phyloP scores from a whole-genome alignment of 1,140 invertebrate genomes.

The Teleogryllus occipitalis region DNA sequence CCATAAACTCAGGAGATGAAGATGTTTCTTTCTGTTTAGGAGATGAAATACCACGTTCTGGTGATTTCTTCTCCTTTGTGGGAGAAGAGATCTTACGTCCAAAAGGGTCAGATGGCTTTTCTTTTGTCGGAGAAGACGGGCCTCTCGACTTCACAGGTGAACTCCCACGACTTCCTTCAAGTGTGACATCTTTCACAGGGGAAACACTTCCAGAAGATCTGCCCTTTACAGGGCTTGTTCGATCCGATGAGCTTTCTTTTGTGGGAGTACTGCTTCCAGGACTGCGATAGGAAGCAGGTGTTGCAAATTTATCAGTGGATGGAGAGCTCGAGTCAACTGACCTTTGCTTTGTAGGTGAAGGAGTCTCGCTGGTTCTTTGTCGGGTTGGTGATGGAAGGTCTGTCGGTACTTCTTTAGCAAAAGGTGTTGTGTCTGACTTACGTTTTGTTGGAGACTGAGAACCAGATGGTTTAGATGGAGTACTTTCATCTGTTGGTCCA shows the following conservation, averaged over 20 bases:
- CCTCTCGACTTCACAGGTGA: not conserved
- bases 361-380: not conserved
- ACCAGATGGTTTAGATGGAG: constrained; percentile 1
- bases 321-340: not conserved
- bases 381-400: not conserved
- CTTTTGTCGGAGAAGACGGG: constrained; percentile 17
- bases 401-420: too few relatives aligned
- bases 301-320: constrained; percentile 20
- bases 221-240: not conserved
- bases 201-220: not conserved
- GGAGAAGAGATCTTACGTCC: not conserved
- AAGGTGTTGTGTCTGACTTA: not conserved
- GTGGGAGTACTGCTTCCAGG: not conserved
- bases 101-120: constrained; percentile 2
- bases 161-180: not conserved
- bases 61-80: not conserved
- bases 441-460: constrained; percentile 2
- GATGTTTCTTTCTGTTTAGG: constrained; percentile 10
- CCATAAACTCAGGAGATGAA: constrained; percentile 9
- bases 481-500: constrained; percentile 47
- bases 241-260: constrained; percentile 7
- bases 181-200: not conserved
- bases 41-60: not conserved
- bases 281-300: constrained; percentile 10
- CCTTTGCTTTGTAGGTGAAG: not conserved